Conservation (phyloP, 2,888 invertebrate genomes). For the Bruchidius siliquastri region DNA sequence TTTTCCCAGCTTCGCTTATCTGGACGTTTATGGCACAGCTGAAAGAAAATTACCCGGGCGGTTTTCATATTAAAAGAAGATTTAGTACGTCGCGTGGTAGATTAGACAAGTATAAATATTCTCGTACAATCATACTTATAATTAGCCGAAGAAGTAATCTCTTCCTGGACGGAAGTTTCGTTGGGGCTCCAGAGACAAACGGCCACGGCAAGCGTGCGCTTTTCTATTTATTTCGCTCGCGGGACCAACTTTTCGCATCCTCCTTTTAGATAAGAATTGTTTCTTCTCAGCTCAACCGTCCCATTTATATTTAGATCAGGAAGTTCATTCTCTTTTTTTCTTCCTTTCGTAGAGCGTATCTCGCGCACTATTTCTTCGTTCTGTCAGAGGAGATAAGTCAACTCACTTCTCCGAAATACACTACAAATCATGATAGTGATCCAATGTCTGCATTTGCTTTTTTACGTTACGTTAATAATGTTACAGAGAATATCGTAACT, state of each 20-base stretch:
- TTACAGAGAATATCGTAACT: too few relatives aligned
- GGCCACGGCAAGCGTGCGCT: neutral
- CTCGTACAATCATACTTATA: neutral
- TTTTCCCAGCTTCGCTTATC: neutral
- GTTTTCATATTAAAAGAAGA: neutral
- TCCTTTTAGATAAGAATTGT: constrained; percentile 20
- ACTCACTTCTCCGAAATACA: too few relatives aligned
- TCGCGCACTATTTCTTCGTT: too few relatives aligned
- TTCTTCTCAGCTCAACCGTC: constrained; percentile 10
- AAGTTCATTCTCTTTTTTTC: constrained; percentile 5
- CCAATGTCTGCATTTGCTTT: too few relatives aligned
- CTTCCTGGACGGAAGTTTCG: neutral
- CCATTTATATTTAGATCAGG: constrained; percentile 16
- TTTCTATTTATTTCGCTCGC: constrained; percentile 15
- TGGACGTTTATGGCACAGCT: neutral
- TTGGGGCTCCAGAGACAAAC: constrained; percentile 9
- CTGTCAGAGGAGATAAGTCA: too few relatives aligned
- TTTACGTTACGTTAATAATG: too few relatives aligned
- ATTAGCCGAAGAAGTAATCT: neutral
- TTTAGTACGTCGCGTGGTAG: neutral
- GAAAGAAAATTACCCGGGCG: neutral
- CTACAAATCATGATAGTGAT: too few relatives aligned
- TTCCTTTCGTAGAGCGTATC: too few relatives aligned
- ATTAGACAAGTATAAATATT: neutral
- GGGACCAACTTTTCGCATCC: constrained; percentile 14